Evolutionary conservation across 2,888 invertebrate species (phyloP).

Genomic region (Tolmerus cingulatus): DNA sequence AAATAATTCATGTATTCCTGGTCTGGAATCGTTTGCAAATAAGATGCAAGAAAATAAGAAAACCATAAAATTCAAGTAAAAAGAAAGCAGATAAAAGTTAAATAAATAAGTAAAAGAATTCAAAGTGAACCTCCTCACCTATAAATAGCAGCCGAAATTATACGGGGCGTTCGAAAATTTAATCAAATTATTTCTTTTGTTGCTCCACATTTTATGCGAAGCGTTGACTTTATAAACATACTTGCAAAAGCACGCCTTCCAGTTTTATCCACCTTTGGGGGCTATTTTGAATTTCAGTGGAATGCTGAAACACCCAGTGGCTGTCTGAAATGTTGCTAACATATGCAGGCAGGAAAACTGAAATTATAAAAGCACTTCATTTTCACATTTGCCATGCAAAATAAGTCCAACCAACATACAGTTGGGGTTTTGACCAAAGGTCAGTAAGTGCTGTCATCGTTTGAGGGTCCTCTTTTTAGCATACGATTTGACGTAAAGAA

Average conservation of each 20-base stretch:
- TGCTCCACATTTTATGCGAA: slow-evolving; percentile 26
- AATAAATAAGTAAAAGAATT: not conserved
- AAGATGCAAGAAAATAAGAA: not conserved
- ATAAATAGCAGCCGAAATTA: not conserved
- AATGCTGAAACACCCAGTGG: not conserved
- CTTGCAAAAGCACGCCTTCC: not conserved
- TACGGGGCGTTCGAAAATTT: slow-evolving; percentile 7
- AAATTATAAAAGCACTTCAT: not conserved
- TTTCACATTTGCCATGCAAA: slow-evolving; percentile 1
- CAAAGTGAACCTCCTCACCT: not conserved
- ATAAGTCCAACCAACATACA: not conserved
- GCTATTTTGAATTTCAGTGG: slow-evolving; percentile 7
- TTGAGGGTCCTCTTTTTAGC: not conserved
- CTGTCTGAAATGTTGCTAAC: not conserved
- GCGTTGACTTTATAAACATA: not conserved
- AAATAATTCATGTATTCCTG: not conserved
- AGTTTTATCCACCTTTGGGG: not conserved
- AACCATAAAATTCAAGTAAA: not conserved
- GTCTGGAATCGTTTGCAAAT: not conserved
- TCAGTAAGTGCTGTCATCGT: not conserved
- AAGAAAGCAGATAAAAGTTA: not conserved
- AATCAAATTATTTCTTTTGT: slow-evolving; percentile 9
- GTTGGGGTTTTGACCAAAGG: not conserved
- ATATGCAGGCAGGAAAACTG: slow-evolving; percentile 15
- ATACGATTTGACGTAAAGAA: not conserved